Evolutionary conservation across 2,113 vertebrate species (phyloP).

Genomic region (Rhea americana): DNA sequence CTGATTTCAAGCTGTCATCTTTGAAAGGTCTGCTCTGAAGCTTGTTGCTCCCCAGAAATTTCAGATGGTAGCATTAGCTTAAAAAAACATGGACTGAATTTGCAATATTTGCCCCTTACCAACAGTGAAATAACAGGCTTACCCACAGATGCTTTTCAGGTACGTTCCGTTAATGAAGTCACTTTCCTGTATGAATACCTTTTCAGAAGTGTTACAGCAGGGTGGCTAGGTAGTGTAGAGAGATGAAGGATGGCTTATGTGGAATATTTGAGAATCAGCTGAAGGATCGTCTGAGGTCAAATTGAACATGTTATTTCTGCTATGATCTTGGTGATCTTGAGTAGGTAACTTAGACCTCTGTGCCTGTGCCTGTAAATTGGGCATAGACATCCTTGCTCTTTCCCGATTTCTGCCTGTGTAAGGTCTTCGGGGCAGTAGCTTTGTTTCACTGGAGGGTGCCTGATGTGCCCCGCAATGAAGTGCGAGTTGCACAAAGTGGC

Average conservation of each 20-base stretch:
- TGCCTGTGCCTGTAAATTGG: background rate
- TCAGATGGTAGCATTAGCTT: rapidly evolving
- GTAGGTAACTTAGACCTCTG: rapidly evolving
- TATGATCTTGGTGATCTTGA: rapidly evolving
- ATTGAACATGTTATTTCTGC: background rate
- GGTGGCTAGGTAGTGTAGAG: rapidly evolving
- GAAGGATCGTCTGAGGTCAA: background rate
- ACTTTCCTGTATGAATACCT: rapidly evolving
- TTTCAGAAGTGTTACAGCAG: background rate
- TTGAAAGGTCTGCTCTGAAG: background rate
- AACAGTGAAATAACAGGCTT: background rate
- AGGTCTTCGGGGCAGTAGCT: background rate
- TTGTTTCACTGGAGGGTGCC: no score
- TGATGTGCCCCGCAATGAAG: background rate
- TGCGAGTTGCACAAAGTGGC: background rate
- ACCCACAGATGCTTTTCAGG: rapidly evolving
- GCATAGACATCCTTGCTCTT: background rate
- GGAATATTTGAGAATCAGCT: no score
- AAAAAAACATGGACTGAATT: rapidly evolving
- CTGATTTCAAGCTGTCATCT: rapidly evolving
- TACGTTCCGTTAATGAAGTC: rapidly evolving
- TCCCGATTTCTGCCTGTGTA: background rate
- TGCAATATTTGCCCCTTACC: background rate
- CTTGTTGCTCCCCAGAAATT: background rate
- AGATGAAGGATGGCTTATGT: background rate